Evolutionary conservation across 2,888 invertebrate genomes (phyloP).

Genomic region (Lingula anatina): DNA sequence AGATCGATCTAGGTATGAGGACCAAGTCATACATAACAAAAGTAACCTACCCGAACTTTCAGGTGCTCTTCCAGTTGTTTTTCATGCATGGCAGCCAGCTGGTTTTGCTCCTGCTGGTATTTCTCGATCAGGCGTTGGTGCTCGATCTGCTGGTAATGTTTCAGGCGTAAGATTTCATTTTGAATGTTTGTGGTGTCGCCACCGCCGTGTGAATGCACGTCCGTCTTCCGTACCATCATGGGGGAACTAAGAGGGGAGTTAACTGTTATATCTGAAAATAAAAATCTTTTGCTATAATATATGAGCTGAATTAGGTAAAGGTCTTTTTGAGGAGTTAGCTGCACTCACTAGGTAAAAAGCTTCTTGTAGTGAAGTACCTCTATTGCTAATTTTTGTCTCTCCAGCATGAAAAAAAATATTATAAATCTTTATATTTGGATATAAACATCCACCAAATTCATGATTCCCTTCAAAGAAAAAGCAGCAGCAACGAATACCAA

Average conservation of each 20-base stretch:
- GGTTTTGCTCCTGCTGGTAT: conserved; percentile 44
- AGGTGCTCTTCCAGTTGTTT: conserved; percentile 45
- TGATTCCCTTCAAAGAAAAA: too few species aligned
- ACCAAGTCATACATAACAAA: too few species aligned
- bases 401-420: too few species aligned
- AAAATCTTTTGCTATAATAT: background rate
- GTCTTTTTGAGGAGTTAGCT: too few species aligned
- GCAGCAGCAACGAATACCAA: too few species aligned
- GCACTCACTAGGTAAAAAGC: too few species aligned
- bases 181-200: conserved; percentile 16
- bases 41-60: conserved; percentile 26
- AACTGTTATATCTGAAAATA: conserved; percentile 23
- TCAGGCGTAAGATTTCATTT: conserved; percentile 35
- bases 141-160: conserved; percentile 46
- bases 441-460: too few species aligned
- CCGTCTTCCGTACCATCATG: conserved; percentile 14
- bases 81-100: conserved; percentile 45
- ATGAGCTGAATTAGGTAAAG: too few species aligned
- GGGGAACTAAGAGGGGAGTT: conserved; percentile 28
- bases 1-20: too few species aligned
- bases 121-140: conserved; percentile 42
- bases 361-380: too few species aligned
- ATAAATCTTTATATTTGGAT: too few species aligned
- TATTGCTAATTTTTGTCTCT: too few species aligned
- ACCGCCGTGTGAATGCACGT: background rate